phyloP scores from a whole-genome alignment of 2,113 vertebrate species.

The Crotophaga sulcirostris region DNA sequence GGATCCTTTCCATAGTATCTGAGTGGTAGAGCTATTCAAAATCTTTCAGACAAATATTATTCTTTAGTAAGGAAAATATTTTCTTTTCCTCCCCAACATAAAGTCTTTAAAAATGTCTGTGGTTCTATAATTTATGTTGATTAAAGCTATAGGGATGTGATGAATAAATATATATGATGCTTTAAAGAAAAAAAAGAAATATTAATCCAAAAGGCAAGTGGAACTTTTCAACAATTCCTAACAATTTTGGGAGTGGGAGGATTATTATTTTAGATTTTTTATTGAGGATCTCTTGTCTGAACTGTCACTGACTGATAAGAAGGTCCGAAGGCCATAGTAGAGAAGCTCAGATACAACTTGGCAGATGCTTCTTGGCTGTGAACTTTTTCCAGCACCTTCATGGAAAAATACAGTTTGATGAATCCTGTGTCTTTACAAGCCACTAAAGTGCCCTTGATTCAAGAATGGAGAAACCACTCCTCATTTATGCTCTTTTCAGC shows the following conservation, averaged over 20 bases:
- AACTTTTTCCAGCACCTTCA: neutral
- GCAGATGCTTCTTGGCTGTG: too few species aligned
- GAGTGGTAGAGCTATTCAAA: neutral
- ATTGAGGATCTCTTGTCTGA: neutral
- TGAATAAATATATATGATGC: neutral
- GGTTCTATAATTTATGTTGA: neutral
- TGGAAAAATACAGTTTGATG: neutral
- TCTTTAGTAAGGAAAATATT: neutral
- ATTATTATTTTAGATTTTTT: neutral
- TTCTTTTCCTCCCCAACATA: accelerated
- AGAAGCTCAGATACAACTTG: neutral
- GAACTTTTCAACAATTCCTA: neutral
- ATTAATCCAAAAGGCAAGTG: neutral
- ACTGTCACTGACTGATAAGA: neutral
- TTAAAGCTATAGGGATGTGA: neutral
- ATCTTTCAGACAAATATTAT: neutral
- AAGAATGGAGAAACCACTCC: neutral
- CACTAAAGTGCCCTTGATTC: neutral
- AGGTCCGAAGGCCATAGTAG: neutral
- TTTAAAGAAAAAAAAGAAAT: neutral
- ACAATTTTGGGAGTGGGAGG: neutral
- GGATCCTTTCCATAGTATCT: neutral
- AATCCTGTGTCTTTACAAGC: neutral
- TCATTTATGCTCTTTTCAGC: neutral
- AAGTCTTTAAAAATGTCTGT: neutral